Conservation (phyloP, 1,140 invertebrate species). For the Drosophila ananassae region DNA sequence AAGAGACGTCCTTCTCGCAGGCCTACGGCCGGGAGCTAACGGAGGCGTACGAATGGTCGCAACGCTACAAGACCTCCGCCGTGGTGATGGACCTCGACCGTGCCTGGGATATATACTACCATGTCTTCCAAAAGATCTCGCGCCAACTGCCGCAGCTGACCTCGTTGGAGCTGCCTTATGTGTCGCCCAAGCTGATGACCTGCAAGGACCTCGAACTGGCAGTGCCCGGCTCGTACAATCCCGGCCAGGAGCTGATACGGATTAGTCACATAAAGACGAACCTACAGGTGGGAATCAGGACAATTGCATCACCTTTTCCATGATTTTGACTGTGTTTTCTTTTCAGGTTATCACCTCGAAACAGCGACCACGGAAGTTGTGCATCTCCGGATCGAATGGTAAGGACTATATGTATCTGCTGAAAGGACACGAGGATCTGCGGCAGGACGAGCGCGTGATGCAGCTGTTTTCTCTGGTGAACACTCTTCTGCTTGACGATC, state of each 20-base stretch:
- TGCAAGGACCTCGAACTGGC: constrained; percentile 97
- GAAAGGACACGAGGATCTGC: constrained; percentile 99
- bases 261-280: constrained; percentile 94
- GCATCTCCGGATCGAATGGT: constrained; percentile 97
- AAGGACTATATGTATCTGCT: constrained; percentile 99
- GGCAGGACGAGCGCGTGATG: constrained; percentile 99
- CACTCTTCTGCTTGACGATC: constrained; percentile 96
- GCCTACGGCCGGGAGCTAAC: constrained; percentile 97
- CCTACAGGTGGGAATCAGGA: constrained; percentile 84
- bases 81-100: constrained; percentile 97
- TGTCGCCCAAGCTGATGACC: constrained; percentile 95
- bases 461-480: constrained; percentile 99
- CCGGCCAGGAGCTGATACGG: constrained; percentile 88
- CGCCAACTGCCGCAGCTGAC: constrained; percentile 96
- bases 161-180: constrained; percentile 93
- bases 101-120: constrained; percentile 99
- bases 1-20: constrained; percentile 98
- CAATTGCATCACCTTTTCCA: neutral
- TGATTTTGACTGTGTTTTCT: neutral
- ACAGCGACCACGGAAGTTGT: constrained; percentile 97
- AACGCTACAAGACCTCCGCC: constrained; percentile 92
- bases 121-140: constrained; percentile 97
- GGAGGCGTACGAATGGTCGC: constrained; percentile 98
- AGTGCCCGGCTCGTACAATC: constrained; percentile 97
- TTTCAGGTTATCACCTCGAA: constrained; percentile 97